Evolutionary conservation across 2,888 invertebrate genomes (phyloP).

Genomic region (Sarcophaga variegata): DNA sequence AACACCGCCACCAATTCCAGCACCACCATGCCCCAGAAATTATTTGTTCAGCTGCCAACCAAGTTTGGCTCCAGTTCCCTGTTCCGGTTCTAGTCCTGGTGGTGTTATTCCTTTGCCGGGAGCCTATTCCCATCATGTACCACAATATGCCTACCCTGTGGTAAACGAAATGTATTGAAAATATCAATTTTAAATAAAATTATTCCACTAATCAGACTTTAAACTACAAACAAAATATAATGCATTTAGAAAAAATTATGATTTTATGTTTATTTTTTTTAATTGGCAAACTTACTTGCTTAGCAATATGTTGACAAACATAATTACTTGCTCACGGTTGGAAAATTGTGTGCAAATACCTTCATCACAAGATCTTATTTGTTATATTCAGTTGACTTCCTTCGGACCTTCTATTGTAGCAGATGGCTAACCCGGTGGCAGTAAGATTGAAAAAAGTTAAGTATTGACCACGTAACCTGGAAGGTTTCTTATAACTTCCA

Average conservation of each 20-base stretch:
- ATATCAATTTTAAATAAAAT: not conserved
- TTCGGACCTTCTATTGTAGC: no score
- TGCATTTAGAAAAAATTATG: slow-evolving; percentile 46
- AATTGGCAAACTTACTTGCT: no score
- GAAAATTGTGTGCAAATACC: no score
- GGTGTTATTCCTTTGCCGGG: slow-evolving; percentile 72
- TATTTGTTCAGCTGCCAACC: slow-evolving; percentile 79
- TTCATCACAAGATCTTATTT: no score
- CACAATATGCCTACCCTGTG: slow-evolving; percentile 75
- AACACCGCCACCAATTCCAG: slow-evolving; percentile 66
- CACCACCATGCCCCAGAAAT: slow-evolving; percentile 78
- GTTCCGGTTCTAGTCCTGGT: slow-evolving; percentile 66
- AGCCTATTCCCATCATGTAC: slow-evolving; percentile 76
- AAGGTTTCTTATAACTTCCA: no score
- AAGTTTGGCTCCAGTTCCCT: slow-evolving; percentile 76
- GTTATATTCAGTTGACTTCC: no score
- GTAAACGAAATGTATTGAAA: slow-evolving; percentile 73
- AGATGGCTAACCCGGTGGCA: no score
- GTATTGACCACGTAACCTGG: no score
- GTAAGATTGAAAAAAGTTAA: no score
- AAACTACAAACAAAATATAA: slow-evolving; percentile 49
- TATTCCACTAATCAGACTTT: slow-evolving; percentile 1
- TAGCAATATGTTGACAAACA: no score
- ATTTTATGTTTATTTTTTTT: not conserved
- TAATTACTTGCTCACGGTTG: no score